phyloP scores from a whole-genome alignment of 2,113 vertebrate species.

The Tragulus kanchil region DNA sequence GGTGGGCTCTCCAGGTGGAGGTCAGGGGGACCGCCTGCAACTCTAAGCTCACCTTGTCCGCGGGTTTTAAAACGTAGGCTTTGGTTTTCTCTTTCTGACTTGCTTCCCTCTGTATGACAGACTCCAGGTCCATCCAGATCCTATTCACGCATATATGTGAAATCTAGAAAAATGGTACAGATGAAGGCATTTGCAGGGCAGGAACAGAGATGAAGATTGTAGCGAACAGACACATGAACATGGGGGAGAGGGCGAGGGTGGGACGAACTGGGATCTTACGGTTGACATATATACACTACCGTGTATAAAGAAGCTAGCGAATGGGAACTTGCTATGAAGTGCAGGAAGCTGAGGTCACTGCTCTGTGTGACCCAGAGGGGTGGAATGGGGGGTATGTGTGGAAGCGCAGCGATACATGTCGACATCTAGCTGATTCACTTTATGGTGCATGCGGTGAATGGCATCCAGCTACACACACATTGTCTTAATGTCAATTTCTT shows the following conservation, averaged over 20 bases:
- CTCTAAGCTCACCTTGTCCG: background rate
- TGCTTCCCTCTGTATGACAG: background rate
- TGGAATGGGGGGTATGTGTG: rapidly evolving
- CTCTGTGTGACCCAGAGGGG: background rate
- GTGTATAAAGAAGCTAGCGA: background rate
- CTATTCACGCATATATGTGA: background rate
- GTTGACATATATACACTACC: background rate
- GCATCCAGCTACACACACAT: rapidly evolving
- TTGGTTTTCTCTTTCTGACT: background rate
- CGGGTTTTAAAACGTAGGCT: background rate
- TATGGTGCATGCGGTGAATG: background rate
- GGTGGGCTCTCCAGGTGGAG: rapidly evolving
- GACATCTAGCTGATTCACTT: background rate
- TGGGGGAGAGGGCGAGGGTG: background rate
- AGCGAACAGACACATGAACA: background rate
- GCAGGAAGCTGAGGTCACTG: background rate
- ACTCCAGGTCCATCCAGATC: background rate
- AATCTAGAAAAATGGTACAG: background rate
- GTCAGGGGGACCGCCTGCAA: background rate
- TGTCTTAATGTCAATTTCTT: background rate
- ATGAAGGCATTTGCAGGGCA: background rate
- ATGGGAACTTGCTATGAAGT: background rate
- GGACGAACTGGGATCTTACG: background rate
- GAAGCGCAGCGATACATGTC: background rate
- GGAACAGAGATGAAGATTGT: background rate